Percentiles rank a stretch among this genome's conserved stretches.
Evolutionary conservation across 35 echinoderm and acorn worm species (phyloP).

Genomic region (Heliocidaris erythrogramma): DNA sequence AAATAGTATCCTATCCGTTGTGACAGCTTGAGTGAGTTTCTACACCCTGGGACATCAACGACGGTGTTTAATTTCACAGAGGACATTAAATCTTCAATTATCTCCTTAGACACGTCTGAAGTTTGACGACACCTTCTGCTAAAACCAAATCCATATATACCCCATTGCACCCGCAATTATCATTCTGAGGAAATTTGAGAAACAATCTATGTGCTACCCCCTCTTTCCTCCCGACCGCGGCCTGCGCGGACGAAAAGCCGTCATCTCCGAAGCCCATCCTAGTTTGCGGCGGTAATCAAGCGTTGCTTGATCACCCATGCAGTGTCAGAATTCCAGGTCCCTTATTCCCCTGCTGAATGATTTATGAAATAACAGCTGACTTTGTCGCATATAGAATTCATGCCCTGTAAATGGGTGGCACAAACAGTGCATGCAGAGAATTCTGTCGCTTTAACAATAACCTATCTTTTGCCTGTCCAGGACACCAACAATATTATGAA

Average conservation of each 20-base stretch:
- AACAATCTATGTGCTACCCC: constrained; percentile 10
- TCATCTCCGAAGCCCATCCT: not conserved
- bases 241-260: not conserved
- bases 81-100: not conserved
- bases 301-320: constrained; percentile 31
- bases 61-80: not conserved
- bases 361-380: constrained; percentile 38
- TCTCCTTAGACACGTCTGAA: not conserved
- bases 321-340: constrained; percentile 30
- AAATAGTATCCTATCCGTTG: too few relatives aligned
- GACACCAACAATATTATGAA: constrained; percentile 2
- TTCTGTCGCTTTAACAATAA: constrained; percentile 21
- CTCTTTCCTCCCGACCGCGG: not conserved
- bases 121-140: not conserved
- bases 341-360: constrained; percentile 46
- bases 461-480: not conserved
- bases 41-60: not conserved
- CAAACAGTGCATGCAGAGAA: constrained; percentile 20
- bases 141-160: not conserved
- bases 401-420: constrained; percentile 34
- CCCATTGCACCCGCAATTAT: constrained; percentile 4
- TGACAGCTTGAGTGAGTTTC: not conserved
- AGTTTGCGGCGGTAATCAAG: constrained; percentile 28
- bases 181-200: constrained; percentile 4
- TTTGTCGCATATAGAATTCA: constrained; percentile 45